Percentiles rank a stretch among this genome's conserved stretches.
These are phyloP conservation scores for Carpatolechia fugitivella DNA, from an alignment of 2,888 invertebrate genomes.

Conservation along the genomic window DNA sequence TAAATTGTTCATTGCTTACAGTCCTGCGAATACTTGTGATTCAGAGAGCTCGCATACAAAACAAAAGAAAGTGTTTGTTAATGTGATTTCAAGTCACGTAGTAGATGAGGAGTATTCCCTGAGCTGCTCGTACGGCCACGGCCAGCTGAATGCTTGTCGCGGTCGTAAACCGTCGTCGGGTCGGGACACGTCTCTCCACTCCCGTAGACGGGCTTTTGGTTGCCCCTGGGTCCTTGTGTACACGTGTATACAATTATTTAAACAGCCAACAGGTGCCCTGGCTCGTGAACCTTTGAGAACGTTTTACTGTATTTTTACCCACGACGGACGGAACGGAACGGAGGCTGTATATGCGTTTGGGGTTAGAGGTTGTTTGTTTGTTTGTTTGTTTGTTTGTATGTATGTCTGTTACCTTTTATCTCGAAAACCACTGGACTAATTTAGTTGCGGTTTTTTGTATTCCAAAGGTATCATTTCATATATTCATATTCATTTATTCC, in stretches of 20 bases:
- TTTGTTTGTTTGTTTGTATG: too few species aligned
- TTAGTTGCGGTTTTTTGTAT: too few species aligned
- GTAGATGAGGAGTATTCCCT: background rate
- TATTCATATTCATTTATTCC: too few species aligned
- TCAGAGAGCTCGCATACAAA: background rate
- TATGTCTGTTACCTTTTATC: too few species aligned
- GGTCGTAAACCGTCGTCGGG: background rate
- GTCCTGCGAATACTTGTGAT: background rate
- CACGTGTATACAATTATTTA: background rate
- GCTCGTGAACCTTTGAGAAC: background rate
- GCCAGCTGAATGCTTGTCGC: background rate
- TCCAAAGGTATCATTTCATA: too few species aligned
- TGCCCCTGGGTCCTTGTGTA: background rate
- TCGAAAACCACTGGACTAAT: too few species aligned
- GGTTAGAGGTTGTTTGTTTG: too few species aligned
- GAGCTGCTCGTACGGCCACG: background rate
- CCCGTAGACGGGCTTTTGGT: too few species aligned
- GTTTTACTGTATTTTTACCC: background rate
- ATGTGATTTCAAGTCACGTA: background rate
- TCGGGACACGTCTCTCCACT: background rate
- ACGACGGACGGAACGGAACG: too few species aligned
- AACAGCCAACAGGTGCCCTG: background rate
- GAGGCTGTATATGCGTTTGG: too few species aligned
- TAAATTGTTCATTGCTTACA: background rate
- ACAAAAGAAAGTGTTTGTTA: background rate